Evolutionary conservation across 2,888 invertebrate species (phyloP), one percentile per base, ranked within the genome.

Genomic region (Drosophila colorata): DNA sequence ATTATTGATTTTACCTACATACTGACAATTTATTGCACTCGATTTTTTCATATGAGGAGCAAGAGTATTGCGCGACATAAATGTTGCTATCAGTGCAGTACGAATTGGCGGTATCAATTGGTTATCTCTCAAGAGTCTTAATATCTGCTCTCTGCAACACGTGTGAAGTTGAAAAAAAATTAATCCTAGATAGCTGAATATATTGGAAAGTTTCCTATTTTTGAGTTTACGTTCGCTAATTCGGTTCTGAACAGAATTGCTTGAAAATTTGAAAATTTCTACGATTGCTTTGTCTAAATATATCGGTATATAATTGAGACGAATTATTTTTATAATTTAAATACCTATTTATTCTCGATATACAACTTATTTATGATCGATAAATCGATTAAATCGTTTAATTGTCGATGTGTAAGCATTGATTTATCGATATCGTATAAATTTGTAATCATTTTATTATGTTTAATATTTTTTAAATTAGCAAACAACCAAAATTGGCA

Each of bases 1-100:
- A 87, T 84, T 87, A 87, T 82, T 81, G 78, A 78, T 80, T 81
- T 81, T 84, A 68, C 65, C 68, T 61, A 72, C 65, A 68, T 64
- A 56, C 58, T 31, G 43, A 51, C 43, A 75, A 52, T 53, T 51
- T 68, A 40, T 64, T 40, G 46, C 59, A 53, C 13, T 28, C 52
- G 31, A n/a, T 58, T 57, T 58, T 47, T 66, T 41, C 53, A 70
- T 53, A 51, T 51, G 47, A 64, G 55, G 38, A 53, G 47, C 48
- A 56, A 49, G 49, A 51, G 23, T 58, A 31, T 44, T 49, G 43
- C 13, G 31, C 14, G 43, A 14, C 18, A 9, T 28, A 18, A 28
- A 8, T 28, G 11, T 20, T 33, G 14, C 48, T 38, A 51, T 43
- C 38, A 43, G 35, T 20, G 28, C 63, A 25, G 9, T 31, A 38